Evolutionary conservation across 2,888 invertebrate species (phyloP), one percentile per base, ranked within the genome.

Genomic region (Orthosia gothica): DNA sequence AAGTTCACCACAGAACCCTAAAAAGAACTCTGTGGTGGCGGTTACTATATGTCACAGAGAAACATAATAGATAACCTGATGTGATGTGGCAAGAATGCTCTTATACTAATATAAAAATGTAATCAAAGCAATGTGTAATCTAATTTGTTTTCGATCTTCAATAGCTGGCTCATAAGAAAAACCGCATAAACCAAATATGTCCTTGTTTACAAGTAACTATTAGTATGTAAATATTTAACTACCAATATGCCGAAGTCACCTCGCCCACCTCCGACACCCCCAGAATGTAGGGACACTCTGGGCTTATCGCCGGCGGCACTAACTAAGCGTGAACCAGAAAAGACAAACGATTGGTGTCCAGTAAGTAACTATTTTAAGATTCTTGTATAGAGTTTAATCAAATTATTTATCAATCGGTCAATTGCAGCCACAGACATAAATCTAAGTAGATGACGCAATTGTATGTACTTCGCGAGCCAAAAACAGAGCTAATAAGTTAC

Each of bases 291-390:
- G 71, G 74, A 68, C 1, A 74, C 92, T 5, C 76, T 94, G 69
- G 94, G 94, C 0, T 58, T 86, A 52, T 84, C 92, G 16, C 94
- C 94, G 15, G 91, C 90, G 1, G 79, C 88, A 20, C 86, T 93
- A 4, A 88, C 92, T 23, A 90, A 90, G 40, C 90, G 94, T 18
- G 82, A 88, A 40, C 15, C 84, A 1, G 76, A 83, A 0, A 89
- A 86, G 76, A 81, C 84, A 47, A 72, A 68, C 9, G 13, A 62
- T 32, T 92, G 93, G 93, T 92, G 92, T 76, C 88, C 89, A 64
- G 91, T 91, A 84, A 81, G 80, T 57, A 13, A 20, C 5, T 18
- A 4, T 63, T 67, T 63, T 15, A 50, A n/a, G 0, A 52, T 72
- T 26, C 4, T 62, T 40, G 40, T 16, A 26, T 11, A 45, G 45